Evolutionary conservation across 2,113 vertebrate species (phyloP), one percentile per base, ranked within the genome.

Genomic region (Panthera uncia): DNA sequence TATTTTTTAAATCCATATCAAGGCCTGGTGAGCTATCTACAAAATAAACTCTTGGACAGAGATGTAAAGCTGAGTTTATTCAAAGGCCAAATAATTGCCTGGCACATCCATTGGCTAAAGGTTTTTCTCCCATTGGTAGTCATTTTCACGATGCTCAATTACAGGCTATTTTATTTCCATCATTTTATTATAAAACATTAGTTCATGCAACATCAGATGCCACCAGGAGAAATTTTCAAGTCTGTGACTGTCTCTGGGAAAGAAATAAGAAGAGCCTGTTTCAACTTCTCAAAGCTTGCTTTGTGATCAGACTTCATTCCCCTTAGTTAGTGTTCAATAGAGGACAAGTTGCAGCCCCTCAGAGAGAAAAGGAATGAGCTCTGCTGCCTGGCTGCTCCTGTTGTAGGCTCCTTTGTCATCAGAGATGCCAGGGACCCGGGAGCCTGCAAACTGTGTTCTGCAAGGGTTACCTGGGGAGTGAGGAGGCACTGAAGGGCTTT

Each of bases 21-120:
- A 61, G 45, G 5, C 57, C 80, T 93, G 66, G 41, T 79, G 52
- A 65, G 18, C 36, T 76, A 25, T 63, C 50, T 73, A 82, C 41
- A 89, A 61, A 94, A 95, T 71, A 87, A 95, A 95, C 66, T 87
- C 80, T 78, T 92, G 81, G 92, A 95, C 65, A 66, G 33, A 88
- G 87, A 93, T 93, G 65, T 96, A 89, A 94, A 91, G 84, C 66
- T 33, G 38, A 76, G 36, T 78, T 98, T 89, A 92, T 91, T 91
- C 94, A 79, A 95, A 97, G 31, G 65, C 80, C 55, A 69, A 83
- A 88, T 13, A 91, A 97, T 88, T 63, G n/a, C 65, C 41, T 89
- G 86, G 16, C n/a, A 92, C 68, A 90, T 76, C 84, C 84, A 14
- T 33, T 82, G n/a, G 36, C 74, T 95, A 50, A 66, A 83, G 41